These are phyloP conservation scores for Drosophila neonasuta DNA, from an alignment of 2,888 invertebrate genomes.

Conservation along the genomic window DNA sequence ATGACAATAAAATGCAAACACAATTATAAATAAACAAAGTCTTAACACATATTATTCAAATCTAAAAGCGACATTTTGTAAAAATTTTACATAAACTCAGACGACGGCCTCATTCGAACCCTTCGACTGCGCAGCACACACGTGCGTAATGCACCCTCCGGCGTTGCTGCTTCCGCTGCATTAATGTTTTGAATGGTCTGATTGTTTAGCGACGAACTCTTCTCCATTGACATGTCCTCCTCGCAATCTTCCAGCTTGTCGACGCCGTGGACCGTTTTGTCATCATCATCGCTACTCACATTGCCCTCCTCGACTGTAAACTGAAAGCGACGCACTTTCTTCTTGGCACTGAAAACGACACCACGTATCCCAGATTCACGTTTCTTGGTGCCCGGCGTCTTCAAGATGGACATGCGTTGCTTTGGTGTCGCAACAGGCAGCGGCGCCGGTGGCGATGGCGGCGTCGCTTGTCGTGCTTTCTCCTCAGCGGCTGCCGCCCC, in stretches of 20 bases:
- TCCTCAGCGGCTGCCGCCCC: slow-evolving; percentile 49
- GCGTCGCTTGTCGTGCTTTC: slow-evolving; percentile 14
- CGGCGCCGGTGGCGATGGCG: slow-evolving; percentile 1
- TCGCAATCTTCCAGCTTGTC: slow-evolving; percentile 58
- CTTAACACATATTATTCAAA: background rate
- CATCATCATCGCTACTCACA: slow-evolving; percentile 40
- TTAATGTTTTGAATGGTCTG: background rate
- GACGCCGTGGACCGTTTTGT: background rate
- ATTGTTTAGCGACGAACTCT: background rate
- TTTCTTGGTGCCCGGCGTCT: slow-evolving; percentile 77
- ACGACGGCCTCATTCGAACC: slow-evolving; percentile 47
- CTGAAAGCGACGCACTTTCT: slow-evolving; percentile 72
- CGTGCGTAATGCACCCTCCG: slow-evolving; percentile 19
- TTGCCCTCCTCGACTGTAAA: slow-evolving; percentile 70
- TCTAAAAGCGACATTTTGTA: background rate
- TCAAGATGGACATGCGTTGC: slow-evolving; percentile 75
- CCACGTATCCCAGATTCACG: slow-evolving; percentile 53
- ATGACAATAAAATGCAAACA: slow-evolving; percentile 3
- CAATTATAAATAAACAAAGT: background rate
- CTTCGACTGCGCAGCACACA: slow-evolving; percentile 53
- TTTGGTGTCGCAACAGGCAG: slow-evolving; percentile 1
- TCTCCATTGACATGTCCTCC: slow-evolving; percentile 57
- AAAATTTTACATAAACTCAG: slow-evolving; percentile 34
- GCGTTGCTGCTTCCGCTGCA: background rate
- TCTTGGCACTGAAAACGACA: slow-evolving; percentile 76